A percentile compares a stretch with the other conserved stretches of the same genome.
These are phyloP conservation scores for Pygoscelis antarcticus DNA, from an alignment of 2,113 vertebrate genomes.

Conservation along the genomic window DNA sequence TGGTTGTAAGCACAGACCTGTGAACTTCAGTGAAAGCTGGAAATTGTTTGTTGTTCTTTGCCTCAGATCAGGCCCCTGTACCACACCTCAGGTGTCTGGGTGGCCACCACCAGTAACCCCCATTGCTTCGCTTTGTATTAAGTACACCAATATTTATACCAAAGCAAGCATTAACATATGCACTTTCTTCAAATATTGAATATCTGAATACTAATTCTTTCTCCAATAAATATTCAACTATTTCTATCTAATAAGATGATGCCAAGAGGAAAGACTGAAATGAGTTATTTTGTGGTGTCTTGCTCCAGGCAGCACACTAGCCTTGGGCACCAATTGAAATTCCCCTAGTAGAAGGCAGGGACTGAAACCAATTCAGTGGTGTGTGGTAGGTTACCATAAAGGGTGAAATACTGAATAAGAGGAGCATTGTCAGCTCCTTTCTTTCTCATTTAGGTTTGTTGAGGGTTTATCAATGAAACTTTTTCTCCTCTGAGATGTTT, in stretches of 20 bases:
- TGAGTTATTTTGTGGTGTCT: not conserved
- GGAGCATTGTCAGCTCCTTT: not conserved
- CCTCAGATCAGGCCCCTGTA: rapidly evolving
- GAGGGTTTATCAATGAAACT: not conserved
- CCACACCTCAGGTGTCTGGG: not conserved
- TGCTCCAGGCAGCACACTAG: not conserved
- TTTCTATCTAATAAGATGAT: not conserved
- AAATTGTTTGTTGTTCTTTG: not conserved
- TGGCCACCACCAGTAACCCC: not conserved
- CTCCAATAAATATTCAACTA: not conserved
- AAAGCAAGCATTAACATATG: not conserved
- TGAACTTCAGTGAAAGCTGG: not conserved
- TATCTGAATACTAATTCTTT: not conserved
- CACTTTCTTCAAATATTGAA: not conserved
- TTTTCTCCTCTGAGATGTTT: not conserved
- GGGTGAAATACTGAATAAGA: not conserved
- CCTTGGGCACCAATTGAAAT: not conserved
- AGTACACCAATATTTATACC: not conserved
- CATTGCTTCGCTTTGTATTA: not conserved
- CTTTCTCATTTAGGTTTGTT: not conserved
- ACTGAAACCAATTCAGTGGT: not conserved
- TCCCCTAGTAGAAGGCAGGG: not conserved
- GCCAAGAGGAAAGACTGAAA: not conserved
- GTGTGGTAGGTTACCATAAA: not conserved
- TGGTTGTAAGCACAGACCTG: not conserved